A percentile compares a stretch with the other conserved stretches of the same genome.
phyloP scores from a whole-genome alignment of 2,797 vertebrate genomes.

The Pangasius djambal region DNA sequence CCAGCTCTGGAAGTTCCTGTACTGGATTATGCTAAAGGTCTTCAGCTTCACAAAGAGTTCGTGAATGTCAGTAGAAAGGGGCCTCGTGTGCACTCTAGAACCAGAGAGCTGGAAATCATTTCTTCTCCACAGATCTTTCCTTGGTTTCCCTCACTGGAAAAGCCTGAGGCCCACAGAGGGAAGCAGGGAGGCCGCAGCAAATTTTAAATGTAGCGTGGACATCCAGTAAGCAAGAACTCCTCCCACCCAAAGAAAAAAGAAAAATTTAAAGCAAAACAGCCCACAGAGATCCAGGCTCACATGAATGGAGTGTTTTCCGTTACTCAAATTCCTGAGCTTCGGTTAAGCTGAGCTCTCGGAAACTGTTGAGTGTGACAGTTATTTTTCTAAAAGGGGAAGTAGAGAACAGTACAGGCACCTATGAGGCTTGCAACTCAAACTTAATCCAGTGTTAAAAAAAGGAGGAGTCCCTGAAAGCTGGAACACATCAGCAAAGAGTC shows the following conservation, averaged over 20 bases:
- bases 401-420: conserved; percentile 26
- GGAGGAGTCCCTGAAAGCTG: not conserved
- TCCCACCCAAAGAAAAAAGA: conserved; percentile 11
- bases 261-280: conserved; percentile 25
- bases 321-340: conserved; percentile 54
- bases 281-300: conserved; percentile 18
- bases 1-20: not conserved
- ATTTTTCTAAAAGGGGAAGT: conserved; percentile 39
- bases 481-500: not conserved
- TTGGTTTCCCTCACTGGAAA: conserved; percentile 4
- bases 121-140: not conserved
- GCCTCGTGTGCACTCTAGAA: conserved; percentile 12
- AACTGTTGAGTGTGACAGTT: conserved; percentile 47
- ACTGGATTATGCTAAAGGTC: not conserved
- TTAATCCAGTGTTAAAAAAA: not conserved
- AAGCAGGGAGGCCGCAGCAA: conserved; percentile 17
- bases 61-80: not conserved
- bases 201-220: conserved; percentile 30
- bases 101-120: conserved; percentile 38
- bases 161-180: conserved; percentile 40
- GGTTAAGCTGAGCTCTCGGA: conserved; percentile 48
- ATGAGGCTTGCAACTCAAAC: not conserved
- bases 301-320: conserved; percentile 47
- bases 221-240: conserved; percentile 22
- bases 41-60: not conserved